Evolutionary conservation across 1,140 invertebrate genomes (phyloP).

Genomic region (Hyphantria cunea): DNA sequence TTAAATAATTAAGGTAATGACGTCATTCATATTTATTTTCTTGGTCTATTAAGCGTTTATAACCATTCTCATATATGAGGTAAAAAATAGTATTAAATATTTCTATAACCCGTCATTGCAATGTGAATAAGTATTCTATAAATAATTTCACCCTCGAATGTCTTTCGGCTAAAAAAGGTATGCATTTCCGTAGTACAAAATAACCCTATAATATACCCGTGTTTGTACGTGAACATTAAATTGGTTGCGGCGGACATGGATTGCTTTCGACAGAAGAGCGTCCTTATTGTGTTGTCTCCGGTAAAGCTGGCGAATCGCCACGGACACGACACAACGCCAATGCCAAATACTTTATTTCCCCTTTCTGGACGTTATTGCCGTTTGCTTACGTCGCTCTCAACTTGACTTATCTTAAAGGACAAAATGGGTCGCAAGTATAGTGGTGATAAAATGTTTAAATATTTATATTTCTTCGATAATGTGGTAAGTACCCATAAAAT

Average conservation of each 20-base stretch:
- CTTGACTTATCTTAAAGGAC: slow-evolving; percentile 27
- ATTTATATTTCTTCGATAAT: too few species aligned
- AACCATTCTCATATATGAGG: too few species aligned
- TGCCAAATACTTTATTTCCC: slow-evolving; percentile 61
- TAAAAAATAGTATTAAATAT: too few species aligned
- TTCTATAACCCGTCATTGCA: too few species aligned
- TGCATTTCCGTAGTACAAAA: too few species aligned
- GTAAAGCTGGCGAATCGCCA: slow-evolving; percentile 59
- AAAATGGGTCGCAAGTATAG: slow-evolving; percentile 8
- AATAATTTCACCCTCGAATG: too few species aligned
- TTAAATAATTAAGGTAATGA: slow-evolving; percentile 30
- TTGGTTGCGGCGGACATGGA: slow-evolving; percentile 66
- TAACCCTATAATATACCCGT: slow-evolving; percentile 15
- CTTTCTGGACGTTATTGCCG: slow-evolving; percentile 58
- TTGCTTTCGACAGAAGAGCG: slow-evolving; percentile 65
- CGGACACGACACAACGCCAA: slow-evolving; percentile 41
- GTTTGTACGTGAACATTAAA: slow-evolving; percentile 54
- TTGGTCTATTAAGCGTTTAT: background rate
- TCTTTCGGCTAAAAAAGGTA: too few species aligned
- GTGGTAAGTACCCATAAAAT: too few species aligned
- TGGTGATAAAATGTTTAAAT: too few species aligned
- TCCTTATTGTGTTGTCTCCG: slow-evolving; percentile 71
- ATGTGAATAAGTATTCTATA: too few species aligned
- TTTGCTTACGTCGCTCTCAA: slow-evolving; percentile 50
- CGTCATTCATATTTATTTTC: background rate